Percentiles rank a stretch among this genome's conserved stretches.
Conservation (phyloP, 2,888 invertebrate species). For the Choristoneura rosaceana region DNA sequence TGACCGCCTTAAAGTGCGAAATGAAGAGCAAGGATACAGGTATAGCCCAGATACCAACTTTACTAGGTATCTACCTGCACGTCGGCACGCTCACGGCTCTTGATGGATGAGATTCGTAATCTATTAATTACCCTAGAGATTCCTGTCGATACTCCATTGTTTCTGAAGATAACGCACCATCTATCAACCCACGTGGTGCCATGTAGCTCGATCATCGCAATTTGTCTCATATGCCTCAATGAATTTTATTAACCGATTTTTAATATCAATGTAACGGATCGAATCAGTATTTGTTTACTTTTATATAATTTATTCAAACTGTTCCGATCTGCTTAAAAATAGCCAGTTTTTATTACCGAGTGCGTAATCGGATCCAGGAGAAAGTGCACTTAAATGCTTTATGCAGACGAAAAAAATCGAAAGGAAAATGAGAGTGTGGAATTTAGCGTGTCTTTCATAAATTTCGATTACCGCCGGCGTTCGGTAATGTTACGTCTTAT, state of each 20-base stretch:
- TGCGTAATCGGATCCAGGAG: constrained; percentile 76
- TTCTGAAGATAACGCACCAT: constrained; percentile 67
- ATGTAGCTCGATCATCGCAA: constrained; percentile 72
- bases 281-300: constrained; percentile 26
- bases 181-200: constrained; percentile 80
- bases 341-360: constrained; percentile 56
- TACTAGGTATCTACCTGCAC: constrained; percentile 28
- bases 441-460: constrained; percentile 73
- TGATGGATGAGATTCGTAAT: constrained; percentile 75
- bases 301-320: constrained; percentile 46
- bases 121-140: constrained; percentile 80
- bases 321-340: constrained; percentile 54
- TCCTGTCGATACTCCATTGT: constrained; percentile 77
- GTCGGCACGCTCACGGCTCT: constrained; percentile 47
- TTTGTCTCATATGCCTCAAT: constrained; percentile 75
- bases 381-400: constrained; percentile 76
- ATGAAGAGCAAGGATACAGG: constrained; percentile 6
- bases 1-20: neutral
- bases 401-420: constrained; percentile 67
- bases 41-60: constrained; percentile 31
- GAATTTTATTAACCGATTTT: constrained; percentile 55
- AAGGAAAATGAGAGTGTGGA: constrained; percentile 77
- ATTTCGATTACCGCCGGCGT: constrained; percentile 56
- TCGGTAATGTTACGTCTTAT: constrained; percentile 57
- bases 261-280: constrained; percentile 37